Evolutionary conservation across 2,888 invertebrate species (phyloP), one percentile per base, ranked within the genome.

Genomic region (Drosophila pseudotalamancana): DNA sequence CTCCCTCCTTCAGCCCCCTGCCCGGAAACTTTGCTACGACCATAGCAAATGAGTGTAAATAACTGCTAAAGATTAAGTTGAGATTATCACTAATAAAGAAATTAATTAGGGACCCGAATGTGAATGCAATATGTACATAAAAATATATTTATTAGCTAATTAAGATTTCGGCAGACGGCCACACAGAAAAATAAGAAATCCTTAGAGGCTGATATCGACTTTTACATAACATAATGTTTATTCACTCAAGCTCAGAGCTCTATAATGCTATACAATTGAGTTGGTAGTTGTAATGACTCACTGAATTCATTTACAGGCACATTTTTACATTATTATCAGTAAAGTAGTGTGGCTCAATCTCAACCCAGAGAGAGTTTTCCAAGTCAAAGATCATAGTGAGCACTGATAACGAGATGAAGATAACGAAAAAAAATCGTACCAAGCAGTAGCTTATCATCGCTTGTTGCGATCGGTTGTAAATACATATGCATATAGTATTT

Each of bases 21-120:
- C 48, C 37, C 37, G 19, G 8, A 4, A 1, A n/a, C n/a, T n/a
- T n/a, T 11, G 9, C 16, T 3, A 5, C 23, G 3, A 4, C 4
- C 48, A 27, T 14, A 51, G 18, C 51, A 39, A 51, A 40, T 55
- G 73, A 62, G 70, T 78, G 87, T 78, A 79, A 84, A 82, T 87
- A 77, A 85, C 76, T 78, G 67, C 69, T 50, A 49, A 71, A 68
- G 80, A 82, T 84, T 85, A 85, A 79, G 83, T 79, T 72, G 71
- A 82, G 86, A 82, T 83, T 83, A 83, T 62, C 77, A 66, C 66
- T 70, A 82, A 82, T 87, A 70, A 87, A 77, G 83, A 70, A 84
- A 82, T 82, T 80, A 66, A 82, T 87, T 87, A 61, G 49, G 9
- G 9, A 43, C 6, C 16, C 11, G 21, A 54, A 19, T n/a, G 4